Percentiles rank a stretch among this genome's conserved stretches.
These are phyloP conservation scores for Drosophila mulleri DNA, from an alignment of 2,888 invertebrate genomes.

Conservation along the genomic window DNA sequence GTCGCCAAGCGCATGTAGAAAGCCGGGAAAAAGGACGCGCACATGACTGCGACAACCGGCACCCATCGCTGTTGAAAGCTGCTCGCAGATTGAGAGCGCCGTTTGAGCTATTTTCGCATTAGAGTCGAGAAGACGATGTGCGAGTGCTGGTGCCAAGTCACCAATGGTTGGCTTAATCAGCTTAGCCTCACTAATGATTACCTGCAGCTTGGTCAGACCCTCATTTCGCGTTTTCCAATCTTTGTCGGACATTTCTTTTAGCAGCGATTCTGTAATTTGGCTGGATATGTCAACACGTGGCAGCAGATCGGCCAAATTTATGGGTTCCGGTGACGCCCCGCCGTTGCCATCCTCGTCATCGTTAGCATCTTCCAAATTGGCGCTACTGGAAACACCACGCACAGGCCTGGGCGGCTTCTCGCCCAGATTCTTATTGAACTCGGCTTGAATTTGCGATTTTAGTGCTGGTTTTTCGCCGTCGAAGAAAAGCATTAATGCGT, in stretches of 20 bases:
- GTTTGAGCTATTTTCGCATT: slow-evolving; percentile 96
- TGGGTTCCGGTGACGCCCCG: slow-evolving; percentile 81
- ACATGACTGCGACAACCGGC: slow-evolving; percentile 92
- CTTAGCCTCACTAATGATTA: slow-evolving; percentile 87
- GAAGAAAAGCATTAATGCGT: slow-evolving; percentile 90
- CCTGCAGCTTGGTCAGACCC: slow-evolving; percentile 85
- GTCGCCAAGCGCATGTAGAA: slow-evolving; percentile 92
- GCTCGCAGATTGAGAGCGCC: slow-evolving; percentile 93
- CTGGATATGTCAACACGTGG: slow-evolving; percentile 93
- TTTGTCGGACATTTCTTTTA: slow-evolving; percentile 93
- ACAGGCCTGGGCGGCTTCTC: slow-evolving; percentile 91
- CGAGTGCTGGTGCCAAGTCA: slow-evolving; percentile 92
- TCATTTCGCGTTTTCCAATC: slow-evolving; percentile 93
- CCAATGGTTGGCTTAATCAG: slow-evolving; percentile 94
- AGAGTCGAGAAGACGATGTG: slow-evolving; percentile 92
- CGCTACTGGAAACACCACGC: slow-evolving; percentile 86
- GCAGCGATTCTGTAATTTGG: slow-evolving; percentile 92
- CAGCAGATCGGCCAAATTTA: slow-evolving; percentile 89
- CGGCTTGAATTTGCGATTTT: slow-evolving; percentile 93
- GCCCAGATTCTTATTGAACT: slow-evolving; percentile 92
- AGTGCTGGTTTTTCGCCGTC: slow-evolving; percentile 94
- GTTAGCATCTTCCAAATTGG: slow-evolving; percentile 55
- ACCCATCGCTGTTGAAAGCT: slow-evolving; percentile 93
- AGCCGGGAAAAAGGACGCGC: slow-evolving; percentile 92
- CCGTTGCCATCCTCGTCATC: slow-evolving; percentile 62